phyloP scores from a whole-genome alignment of 1,140 invertebrate genomes.

The fruit fly (Drosophila melanogaster) region Release_6_plus_ISO1_MT NC_004354.4:21013001-21013500 shows the following conservation, averaged over 20 bases:
- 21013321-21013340: background rate
- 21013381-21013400: background rate
- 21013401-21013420: conserved; percentile 63
- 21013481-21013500: conserved; percentile 76
- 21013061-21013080: conserved; percentile 1
- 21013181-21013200: background rate
- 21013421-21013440: conserved; percentile 83
- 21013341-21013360: background rate
- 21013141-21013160: background rate
- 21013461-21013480: conserved; percentile 53
- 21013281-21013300: no score
- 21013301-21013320: no score
- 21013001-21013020: conserved; percentile 4
- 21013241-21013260: no score
- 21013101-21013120: conserved; percentile 27
- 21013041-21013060: conserved; percentile 27
- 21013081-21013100: conserved; percentile 32
- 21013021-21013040: conserved; percentile 12
- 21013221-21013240: background rate
- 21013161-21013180: background rate
- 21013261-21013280: no score
- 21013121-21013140: conserved; percentile 8
- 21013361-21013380: conserved; percentile 13
- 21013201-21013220: background rate
- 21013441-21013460: conserved; percentile 71